phyloP scores from a whole-genome alignment of 2,888 invertebrate species.

The Eupelmus urozonus region DNA sequence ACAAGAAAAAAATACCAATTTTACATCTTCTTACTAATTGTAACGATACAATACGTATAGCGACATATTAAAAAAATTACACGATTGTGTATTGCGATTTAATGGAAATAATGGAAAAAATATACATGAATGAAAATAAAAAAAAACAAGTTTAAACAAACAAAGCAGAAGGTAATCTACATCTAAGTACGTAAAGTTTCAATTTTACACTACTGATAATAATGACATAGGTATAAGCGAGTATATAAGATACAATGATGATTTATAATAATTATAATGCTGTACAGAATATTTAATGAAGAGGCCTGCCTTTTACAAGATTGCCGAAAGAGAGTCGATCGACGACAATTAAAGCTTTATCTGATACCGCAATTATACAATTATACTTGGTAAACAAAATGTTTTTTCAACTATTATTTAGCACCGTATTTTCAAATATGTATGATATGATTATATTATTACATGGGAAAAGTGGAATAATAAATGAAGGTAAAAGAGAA shows the following conservation, averaged over 20 bases:
- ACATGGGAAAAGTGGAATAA: slow-evolving; percentile 45
- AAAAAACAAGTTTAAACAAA: slow-evolving; percentile 61
- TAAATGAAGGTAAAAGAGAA: neutral
- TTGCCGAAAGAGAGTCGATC: slow-evolving; percentile 69
- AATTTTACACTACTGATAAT: slow-evolving; percentile 78
- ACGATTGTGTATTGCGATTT: slow-evolving; percentile 73
- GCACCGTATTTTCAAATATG: slow-evolving; percentile 51
- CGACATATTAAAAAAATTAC: slow-evolving; percentile 75
- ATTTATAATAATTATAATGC: slow-evolving; percentile 76
- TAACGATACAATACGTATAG: slow-evolving; percentile 76
- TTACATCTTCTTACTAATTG: slow-evolving; percentile 78
- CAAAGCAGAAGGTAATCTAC: slow-evolving; percentile 70
- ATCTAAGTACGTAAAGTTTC: slow-evolving; percentile 76
- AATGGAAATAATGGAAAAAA: slow-evolving; percentile 63
- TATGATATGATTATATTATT: slow-evolving; percentile 59
- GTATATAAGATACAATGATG: slow-evolving; percentile 74
- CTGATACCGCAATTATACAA: slow-evolving; percentile 55
- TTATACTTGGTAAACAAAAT: slow-evolving; percentile 53
- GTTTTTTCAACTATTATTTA: slow-evolving; percentile 52
- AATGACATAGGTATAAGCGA: slow-evolving; percentile 75
- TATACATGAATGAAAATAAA: slow-evolving; percentile 64
- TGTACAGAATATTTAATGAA: slow-evolving; percentile 78
- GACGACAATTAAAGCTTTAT: slow-evolving; percentile 62
- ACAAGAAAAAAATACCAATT: slow-evolving; percentile 73
- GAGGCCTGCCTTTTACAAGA: slow-evolving; percentile 72